Percentiles rank a stretch among this genome's conserved stretches.
Evolutionary conservation across 2,888 invertebrate species (phyloP).

Genomic region (Drosophila recens): DNA sequence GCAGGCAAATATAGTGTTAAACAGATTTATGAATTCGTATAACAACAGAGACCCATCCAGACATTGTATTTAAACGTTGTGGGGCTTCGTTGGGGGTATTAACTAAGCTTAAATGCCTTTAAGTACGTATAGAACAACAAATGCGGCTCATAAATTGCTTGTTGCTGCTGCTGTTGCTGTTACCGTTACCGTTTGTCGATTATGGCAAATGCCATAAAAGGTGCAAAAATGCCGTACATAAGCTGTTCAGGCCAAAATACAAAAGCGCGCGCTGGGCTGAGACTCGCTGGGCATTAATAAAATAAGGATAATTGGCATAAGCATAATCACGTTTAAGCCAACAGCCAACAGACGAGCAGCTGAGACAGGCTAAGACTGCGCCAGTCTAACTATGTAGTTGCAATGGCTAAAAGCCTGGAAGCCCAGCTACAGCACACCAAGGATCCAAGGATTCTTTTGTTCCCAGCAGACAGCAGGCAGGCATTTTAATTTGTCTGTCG

Average conservation of each 20-base stretch:
- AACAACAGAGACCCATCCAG: slow-evolving; percentile 35
- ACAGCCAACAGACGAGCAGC: slow-evolving; percentile 62
- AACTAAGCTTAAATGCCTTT: slow-evolving; percentile 57
- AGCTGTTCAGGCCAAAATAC: slow-evolving; percentile 51
- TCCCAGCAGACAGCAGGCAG: slow-evolving; percentile 54
- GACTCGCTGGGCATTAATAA: slow-evolving; percentile 77
- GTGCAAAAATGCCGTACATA: slow-evolving; percentile 69
- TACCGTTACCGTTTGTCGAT: slow-evolving; percentile 56
- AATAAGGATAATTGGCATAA: slow-evolving; percentile 84
- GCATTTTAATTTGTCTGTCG: slow-evolving; percentile 77
- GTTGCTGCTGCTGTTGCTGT: slow-evolving; percentile 25
- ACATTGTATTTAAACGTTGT: slow-evolving; percentile 45
- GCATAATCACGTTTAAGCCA: slow-evolving; percentile 83
- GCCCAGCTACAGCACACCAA: not conserved
- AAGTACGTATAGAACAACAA: slow-evolving; percentile 53
- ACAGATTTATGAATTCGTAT: slow-evolving; percentile 52
- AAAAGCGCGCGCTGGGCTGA: slow-evolving; percentile 38
- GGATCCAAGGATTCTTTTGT: slow-evolving; percentile 49
- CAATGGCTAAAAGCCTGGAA: slow-evolving; percentile 30
- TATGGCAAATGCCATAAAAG: slow-evolving; percentile 74
- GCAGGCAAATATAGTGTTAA: slow-evolving; percentile 30
- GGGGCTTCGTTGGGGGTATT: slow-evolving; percentile 54
- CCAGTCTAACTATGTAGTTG: slow-evolving; percentile 62
- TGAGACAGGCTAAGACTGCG: slow-evolving; percentile 59
- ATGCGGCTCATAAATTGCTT: slow-evolving; percentile 66